A percentile compares a stretch with the other conserved stretches of the same genome.
Evolutionary conservation across 2,113 vertebrate genomes (phyloP).

Genomic region (Meleagris gallopavo): DNA sequence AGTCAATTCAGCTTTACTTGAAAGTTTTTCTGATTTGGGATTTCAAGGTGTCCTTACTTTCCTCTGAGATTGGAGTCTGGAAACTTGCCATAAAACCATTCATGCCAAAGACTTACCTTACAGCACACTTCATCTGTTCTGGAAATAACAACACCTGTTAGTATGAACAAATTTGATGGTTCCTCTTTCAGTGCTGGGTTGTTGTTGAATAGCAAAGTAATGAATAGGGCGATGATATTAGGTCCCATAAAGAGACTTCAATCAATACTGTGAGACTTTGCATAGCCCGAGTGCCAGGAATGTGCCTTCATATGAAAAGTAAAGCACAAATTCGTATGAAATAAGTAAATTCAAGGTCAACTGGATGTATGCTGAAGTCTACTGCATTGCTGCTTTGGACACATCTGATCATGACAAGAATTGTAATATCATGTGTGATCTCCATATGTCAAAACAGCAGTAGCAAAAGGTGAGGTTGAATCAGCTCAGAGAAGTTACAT

Average conservation of each 20-base stretch:
- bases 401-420: neutral
- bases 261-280: neutral
- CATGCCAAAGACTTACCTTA: neutral
- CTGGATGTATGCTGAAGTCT: neutral
- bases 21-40: neutral
- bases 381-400: neutral
- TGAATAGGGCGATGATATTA: neutral
- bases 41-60: conserved; percentile 43
- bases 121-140: neutral
- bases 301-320: neutral
- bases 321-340: neutral
- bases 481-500: neutral
- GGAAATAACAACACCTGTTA: neutral
- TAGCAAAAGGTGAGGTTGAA: neutral
- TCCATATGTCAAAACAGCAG: neutral
- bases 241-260: neutral
- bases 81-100: neutral
- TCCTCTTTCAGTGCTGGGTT: neutral
- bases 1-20: neutral
- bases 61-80: neutral
- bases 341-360: neutral
- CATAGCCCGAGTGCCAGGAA: neutral
- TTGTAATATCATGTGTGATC: neutral
- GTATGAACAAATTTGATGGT: neutral
- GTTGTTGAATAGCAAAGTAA: neutral